phyloP scores from a whole-genome alignment of 2,888 invertebrate species.

The Acanthosoma haemorrhoidale region DNA sequence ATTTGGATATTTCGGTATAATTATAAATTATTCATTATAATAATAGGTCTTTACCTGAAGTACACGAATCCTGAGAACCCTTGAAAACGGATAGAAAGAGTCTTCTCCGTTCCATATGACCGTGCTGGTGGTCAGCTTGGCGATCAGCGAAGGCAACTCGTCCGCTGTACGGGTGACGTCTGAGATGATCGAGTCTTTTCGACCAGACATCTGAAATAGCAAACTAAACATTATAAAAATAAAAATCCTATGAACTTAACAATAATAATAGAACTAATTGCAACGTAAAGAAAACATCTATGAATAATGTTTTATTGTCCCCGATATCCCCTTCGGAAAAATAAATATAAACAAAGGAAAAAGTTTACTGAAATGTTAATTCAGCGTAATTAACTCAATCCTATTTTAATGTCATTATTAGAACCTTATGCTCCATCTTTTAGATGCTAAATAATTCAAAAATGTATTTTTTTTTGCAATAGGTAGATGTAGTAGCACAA shows the following conservation, averaged over 20 bases:
- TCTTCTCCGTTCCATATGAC: constrained; percentile 34
- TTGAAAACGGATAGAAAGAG: constrained; percentile 46
- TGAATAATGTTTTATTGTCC: neutral
- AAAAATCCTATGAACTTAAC: too few relatives aligned
- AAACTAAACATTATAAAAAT: neutral
- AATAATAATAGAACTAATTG: too few relatives aligned
- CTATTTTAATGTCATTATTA: too few relatives aligned
- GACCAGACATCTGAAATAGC: constrained; percentile 34
- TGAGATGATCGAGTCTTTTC: constrained; percentile 40
- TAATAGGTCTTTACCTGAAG: constrained; percentile 40
- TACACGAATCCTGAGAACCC: constrained; percentile 44
- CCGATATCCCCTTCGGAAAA: neutral
- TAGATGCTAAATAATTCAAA: too few relatives aligned
- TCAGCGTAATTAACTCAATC: too few relatives aligned
- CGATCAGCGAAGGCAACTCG: constrained; percentile 40
- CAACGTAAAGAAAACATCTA: too few relatives aligned
- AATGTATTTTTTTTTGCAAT: too few relatives aligned
- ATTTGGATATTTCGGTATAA: too few relatives aligned
- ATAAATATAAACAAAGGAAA: neutral
- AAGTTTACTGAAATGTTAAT: too few relatives aligned
- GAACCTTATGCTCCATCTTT: too few relatives aligned
- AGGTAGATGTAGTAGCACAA: too few relatives aligned
- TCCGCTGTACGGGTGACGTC: constrained; percentile 39
- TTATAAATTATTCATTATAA: too few relatives aligned
- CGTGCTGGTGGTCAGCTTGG: constrained; percentile 38